phyloP scores from a whole-genome alignment of 2,888 invertebrate species.

The Deladenus siricidicola region DNA sequence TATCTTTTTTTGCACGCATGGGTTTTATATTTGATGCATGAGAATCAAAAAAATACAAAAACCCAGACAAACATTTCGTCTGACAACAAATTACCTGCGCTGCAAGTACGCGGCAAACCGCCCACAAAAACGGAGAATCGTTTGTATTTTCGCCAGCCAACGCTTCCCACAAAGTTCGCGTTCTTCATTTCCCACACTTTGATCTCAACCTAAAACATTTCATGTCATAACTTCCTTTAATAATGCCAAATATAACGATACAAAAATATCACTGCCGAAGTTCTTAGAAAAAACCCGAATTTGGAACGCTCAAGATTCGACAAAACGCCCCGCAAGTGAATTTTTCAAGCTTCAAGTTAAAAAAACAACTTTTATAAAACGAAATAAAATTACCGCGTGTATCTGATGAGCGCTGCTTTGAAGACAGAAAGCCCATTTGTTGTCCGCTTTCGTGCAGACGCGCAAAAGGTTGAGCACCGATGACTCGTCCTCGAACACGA shows the following conservation, averaged over 20 bases:
- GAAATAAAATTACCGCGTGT: slow-evolving; percentile 15
- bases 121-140: slow-evolving; percentile 20
- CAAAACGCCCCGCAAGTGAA: no score
- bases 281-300: no score
- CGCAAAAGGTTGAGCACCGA: slow-evolving; percentile 16
- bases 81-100: slow-evolving; percentile 15
- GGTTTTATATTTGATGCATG: no score
- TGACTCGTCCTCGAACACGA: slow-evolving; percentile 15
- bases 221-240: no score
- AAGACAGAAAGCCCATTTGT: slow-evolving; percentile 8
- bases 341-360: neutral
- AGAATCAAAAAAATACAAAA: no score
- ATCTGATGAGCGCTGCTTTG: neutral
- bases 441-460: slow-evolving; percentile 6
- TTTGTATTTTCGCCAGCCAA: slow-evolving; percentile 15
- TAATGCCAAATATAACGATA: neutral
- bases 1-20: no score
- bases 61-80: neutral
- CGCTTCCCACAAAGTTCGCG: slow-evolving; percentile 2
- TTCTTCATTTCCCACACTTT: slow-evolving; percentile 20
- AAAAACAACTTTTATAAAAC: neutral
- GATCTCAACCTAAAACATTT: slow-evolving; percentile 17
- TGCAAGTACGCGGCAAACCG: slow-evolving; percentile 20
- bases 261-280: neutral
- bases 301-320: no score